These are phyloP conservation scores for Cephus runcator DNA, from an alignment of 2,888 invertebrate genomes.

Conservation along the genomic window DNA sequence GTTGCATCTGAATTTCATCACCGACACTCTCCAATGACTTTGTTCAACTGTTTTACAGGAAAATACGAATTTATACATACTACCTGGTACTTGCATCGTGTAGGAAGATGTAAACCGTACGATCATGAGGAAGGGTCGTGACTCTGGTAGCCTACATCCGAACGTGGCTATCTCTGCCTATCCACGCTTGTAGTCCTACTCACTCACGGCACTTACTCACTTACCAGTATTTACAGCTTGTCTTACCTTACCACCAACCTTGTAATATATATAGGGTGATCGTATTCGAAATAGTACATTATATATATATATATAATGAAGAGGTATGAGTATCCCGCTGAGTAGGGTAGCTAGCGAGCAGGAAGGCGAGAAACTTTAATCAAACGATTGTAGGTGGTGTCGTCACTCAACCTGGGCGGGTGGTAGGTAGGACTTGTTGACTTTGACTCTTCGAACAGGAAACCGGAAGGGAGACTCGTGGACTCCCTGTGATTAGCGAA, in stretches of 20 bases:
- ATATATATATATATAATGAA: not conserved
- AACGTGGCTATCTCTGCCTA: conserved; percentile 43
- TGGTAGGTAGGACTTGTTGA: conserved; percentile 9
- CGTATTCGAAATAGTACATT: not conserved
- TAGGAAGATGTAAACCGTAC: not conserved
- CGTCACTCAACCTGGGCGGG: not conserved
- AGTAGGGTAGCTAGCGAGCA: not conserved
- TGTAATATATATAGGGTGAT: not conserved
- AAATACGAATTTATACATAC: not conserved
- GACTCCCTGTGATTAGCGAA: conserved; percentile 23
- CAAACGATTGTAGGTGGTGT: not conserved
- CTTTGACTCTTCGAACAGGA: conserved; percentile 16
- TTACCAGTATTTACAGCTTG: conserved; percentile 45
- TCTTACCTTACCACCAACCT: conserved; percentile 27
- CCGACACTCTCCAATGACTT: not conserved
- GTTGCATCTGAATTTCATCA: not conserved
- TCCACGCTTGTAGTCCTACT: conserved; percentile 28
- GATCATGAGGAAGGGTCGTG: conserved; percentile 44
- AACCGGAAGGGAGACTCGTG: conserved; percentile 20
- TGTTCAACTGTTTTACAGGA: not conserved
- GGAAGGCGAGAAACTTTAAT: not conserved
- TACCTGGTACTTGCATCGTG: not conserved
- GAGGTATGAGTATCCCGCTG: not conserved
- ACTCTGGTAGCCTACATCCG: conserved; percentile 63
- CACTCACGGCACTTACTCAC: conserved; percentile 39